phyloP scores from a whole-genome alignment of 2,797 vertebrate genomes.

The Phrynocephalus forsythii region DNA sequence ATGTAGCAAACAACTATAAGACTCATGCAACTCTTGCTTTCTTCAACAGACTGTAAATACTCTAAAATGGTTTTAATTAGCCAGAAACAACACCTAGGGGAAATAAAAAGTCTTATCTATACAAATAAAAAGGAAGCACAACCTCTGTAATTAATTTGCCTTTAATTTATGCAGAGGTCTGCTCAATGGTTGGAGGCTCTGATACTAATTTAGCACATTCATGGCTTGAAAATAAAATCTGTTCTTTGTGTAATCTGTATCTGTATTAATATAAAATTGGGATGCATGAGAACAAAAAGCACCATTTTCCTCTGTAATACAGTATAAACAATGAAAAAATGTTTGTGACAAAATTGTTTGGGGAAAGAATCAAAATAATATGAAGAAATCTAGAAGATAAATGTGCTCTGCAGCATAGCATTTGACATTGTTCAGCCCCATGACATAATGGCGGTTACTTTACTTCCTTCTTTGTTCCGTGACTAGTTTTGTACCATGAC shows the following conservation, averaged over 20 bases:
- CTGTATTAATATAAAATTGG: background rate
- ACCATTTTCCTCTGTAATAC: background rate
- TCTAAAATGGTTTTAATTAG: conserved; percentile 33
- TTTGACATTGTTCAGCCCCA: background rate
- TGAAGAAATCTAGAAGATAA: background rate
- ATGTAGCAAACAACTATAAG: conserved; percentile 1
- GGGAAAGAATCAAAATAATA: background rate
- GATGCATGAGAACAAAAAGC: background rate
- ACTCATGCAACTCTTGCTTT: conserved; percentile 47
- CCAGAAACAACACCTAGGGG: background rate
- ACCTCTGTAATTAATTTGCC: background rate
- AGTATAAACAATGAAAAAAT: conserved; percentile 9
- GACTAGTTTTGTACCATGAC: too few species aligned
- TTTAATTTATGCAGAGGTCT: background rate
- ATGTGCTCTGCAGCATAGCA: background rate
- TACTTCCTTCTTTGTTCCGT: too few species aligned
- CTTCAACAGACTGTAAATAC: conserved; percentile 26
- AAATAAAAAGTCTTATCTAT: rapidly evolving
- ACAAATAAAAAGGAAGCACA: background rate
- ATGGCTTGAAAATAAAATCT: background rate
- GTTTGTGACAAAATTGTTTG: background rate
- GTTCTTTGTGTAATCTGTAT: background rate
- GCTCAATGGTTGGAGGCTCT: background rate
- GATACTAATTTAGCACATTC: background rate
- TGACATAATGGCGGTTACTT: too few species aligned